Evolutionary conservation across 2,797 vertebrate species (phyloP).

Genomic region (Pangasius mekongensis): DNA sequence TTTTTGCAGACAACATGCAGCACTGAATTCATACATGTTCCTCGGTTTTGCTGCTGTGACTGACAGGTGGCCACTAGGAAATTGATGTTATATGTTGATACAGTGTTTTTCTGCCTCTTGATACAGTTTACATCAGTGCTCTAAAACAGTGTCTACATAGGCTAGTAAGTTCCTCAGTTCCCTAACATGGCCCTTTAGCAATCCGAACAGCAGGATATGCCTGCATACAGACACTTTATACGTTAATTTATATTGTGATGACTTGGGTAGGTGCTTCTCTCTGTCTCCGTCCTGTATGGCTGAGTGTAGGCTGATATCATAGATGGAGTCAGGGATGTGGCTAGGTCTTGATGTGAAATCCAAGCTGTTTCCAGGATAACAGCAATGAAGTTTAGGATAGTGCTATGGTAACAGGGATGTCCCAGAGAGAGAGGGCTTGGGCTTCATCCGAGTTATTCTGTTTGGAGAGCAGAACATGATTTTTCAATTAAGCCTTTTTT

Average conservation of each 20-base stretch:
- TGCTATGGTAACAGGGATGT: constrained; percentile 41
- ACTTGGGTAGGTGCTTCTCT: background rate
- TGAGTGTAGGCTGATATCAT: constrained; percentile 16
- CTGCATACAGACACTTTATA: background rate
- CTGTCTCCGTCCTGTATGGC: background rate
- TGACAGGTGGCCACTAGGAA: background rate
- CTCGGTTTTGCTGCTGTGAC: background rate
- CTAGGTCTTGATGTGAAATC: constrained; percentile 4
- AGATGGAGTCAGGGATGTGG: constrained; percentile 22
- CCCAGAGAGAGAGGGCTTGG: constrained; percentile 24
- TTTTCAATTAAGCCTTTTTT: constrained; percentile 58
- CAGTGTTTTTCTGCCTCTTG: background rate
- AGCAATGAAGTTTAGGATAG: constrained; percentile 32
- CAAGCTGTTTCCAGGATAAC: constrained; percentile 34
- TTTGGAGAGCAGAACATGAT: constrained; percentile 52
- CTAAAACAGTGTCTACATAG: background rate
- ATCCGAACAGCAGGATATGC: background rate
- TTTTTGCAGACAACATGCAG: background rate
- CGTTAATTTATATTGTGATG: background rate
- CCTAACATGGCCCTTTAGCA: constrained; percentile 7
- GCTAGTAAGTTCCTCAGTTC: constrained; percentile 1
- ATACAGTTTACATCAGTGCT: background rate
- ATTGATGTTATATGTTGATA: background rate
- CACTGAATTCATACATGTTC: background rate
- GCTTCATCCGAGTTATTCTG: constrained; percentile 26